Conservation (phyloP, 2,797 vertebrate genomes). For the Euthynnus affinis region DNA sequence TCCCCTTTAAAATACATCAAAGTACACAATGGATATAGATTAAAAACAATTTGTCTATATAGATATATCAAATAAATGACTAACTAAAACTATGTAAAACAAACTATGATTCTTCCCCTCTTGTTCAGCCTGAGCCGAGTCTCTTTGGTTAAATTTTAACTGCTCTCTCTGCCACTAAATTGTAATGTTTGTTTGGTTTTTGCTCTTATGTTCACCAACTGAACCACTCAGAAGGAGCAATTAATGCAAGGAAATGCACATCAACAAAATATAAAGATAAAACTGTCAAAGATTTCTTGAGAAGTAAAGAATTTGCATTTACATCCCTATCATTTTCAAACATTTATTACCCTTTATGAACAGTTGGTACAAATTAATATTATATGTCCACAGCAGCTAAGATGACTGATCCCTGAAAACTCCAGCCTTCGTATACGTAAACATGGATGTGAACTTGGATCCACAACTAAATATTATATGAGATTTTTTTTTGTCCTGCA, state of each 20-base stretch:
- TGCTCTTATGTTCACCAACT: not conserved
- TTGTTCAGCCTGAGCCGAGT: not conserved
- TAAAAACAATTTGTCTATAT: not conserved
- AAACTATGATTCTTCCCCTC: not conserved
- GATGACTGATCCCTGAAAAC: not conserved
- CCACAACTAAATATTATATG: not conserved
- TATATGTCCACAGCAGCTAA: not conserved
- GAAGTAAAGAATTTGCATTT: not conserved
- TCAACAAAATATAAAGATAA: not conserved
- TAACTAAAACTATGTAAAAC: not conserved
- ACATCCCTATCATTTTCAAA: not conserved
- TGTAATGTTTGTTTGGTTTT: slow-evolving; percentile 7
- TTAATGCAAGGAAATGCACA: not conserved
- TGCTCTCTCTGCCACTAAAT: not conserved
- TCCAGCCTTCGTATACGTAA: not conserved
- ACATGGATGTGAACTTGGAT: not conserved
- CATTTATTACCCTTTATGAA: not conserved
- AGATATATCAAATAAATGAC: not conserved
- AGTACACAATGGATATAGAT: not conserved
- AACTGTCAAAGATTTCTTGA: no score
- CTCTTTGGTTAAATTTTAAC: not conserved
- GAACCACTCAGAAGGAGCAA: not conserved
- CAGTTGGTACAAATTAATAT: not conserved
- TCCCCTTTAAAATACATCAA: slow-evolving; percentile 1
- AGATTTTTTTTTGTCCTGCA: not conserved